Percentiles rank a stretch among this genome's conserved stretches.
phyloP scores from a whole-genome alignment of 2,888 invertebrate genomes.

The Homarus gammarus region DNA sequence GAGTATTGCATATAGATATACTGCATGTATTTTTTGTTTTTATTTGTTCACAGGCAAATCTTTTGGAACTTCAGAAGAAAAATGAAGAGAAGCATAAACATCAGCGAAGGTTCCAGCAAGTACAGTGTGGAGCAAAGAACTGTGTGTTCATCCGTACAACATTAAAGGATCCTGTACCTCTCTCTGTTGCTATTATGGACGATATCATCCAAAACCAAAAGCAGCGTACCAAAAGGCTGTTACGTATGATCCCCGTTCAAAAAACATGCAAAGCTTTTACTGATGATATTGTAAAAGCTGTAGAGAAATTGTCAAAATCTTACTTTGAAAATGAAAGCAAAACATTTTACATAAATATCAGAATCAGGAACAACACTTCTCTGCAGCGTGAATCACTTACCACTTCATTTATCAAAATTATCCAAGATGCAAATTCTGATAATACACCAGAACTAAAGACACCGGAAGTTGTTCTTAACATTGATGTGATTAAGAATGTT shows the following conservation, averaged over 20 bases:
- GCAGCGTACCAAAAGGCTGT: slow-evolving; percentile 65
- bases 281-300: slow-evolving; percentile 60
- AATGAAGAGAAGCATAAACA: slow-evolving; percentile 21
- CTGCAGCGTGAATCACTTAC: slow-evolving; percentile 47
- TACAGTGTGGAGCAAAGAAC: slow-evolving; percentile 90
- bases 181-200: slow-evolving; percentile 60
- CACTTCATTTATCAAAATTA: background rate
- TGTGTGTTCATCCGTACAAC: slow-evolving; percentile 91
- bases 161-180: slow-evolving; percentile 57
- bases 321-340: slow-evolving; percentile 49
- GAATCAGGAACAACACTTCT: slow-evolving; percentile 65
- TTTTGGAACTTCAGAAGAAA: slow-evolving; percentile 43
- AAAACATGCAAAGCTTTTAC: slow-evolving; percentile 69
- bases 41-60: slow-evolving; percentile 48
- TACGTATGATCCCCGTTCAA: slow-evolving; percentile 73
- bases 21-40: background rate
- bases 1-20: too few relatives aligned
- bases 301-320: slow-evolving; percentile 31
- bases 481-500: slow-evolving; percentile 56
- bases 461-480: slow-evolving; percentile 49
- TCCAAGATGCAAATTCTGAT: slow-evolving; percentile 37
- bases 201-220: slow-evolving; percentile 49
- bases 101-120: slow-evolving; percentile 82
- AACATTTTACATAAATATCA: slow-evolving; percentile 55
- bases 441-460: slow-evolving; percentile 48